phyloP scores from a whole-genome alignment of 2,888 invertebrate species.

The Hirtodrosophila confusa region DNA sequence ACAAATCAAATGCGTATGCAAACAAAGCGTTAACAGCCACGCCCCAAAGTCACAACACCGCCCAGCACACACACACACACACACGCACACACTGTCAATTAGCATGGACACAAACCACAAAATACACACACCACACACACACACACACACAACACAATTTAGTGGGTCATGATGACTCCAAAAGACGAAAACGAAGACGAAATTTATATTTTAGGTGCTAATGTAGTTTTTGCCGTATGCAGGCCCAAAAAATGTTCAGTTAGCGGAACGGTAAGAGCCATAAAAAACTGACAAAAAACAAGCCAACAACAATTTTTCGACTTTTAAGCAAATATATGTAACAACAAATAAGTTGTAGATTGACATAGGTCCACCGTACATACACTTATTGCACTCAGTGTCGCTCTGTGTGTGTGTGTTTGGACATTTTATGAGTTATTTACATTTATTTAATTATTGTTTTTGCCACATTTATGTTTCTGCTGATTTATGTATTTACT shows the following conservation, averaged over 20 bases:
- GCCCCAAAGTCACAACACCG: slow-evolving; percentile 14
- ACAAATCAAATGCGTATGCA: slow-evolving; percentile 29
- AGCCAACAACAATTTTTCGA: slow-evolving; percentile 17
- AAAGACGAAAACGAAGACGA: slow-evolving; percentile 33
- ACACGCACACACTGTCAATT: slow-evolving; percentile 34
- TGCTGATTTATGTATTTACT: slow-evolving; percentile 38
- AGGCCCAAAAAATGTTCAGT: slow-evolving; percentile 35
- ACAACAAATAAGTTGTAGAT: slow-evolving; percentile 34
- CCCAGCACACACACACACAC: slow-evolving; percentile 1
- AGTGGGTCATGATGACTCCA: slow-evolving; percentile 67
- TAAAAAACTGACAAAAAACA: slow-evolving; percentile 12
- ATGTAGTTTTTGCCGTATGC: slow-evolving; percentile 42
- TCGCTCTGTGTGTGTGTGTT: neutral
- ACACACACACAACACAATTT: slow-evolving; percentile 17
- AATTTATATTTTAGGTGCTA: slow-evolving; percentile 53
- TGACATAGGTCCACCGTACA: slow-evolving; percentile 45
- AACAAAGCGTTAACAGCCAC: slow-evolving; percentile 36
- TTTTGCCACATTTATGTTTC: slow-evolving; percentile 36
- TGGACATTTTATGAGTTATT: slow-evolving; percentile 6
- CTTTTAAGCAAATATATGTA: slow-evolving; percentile 11
- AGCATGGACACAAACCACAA: slow-evolving; percentile 63
- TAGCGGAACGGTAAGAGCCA: slow-evolving; percentile 54
- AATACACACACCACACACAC: slow-evolving; percentile 22
- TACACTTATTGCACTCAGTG: slow-evolving; percentile 9
- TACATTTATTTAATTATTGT: slow-evolving; percentile 51